These are phyloP conservation scores for Calonectris borealis DNA, from an alignment of 2,113 vertebrate species.

Conservation along the genomic window DNA sequence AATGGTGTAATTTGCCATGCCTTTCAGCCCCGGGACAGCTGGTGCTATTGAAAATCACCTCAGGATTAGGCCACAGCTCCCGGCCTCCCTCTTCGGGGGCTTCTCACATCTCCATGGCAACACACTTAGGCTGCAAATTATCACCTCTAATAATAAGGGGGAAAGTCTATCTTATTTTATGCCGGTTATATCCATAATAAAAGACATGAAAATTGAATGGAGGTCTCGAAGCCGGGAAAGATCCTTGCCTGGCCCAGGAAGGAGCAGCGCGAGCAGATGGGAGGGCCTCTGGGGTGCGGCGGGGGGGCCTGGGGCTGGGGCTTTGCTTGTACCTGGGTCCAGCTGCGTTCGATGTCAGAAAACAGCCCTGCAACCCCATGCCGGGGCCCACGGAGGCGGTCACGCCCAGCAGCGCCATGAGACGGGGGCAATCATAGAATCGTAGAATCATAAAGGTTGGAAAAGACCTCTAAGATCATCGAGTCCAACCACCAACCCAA, in stretches of 20 bases:
- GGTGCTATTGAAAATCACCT: slow-evolving; percentile 80
- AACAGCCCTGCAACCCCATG: background rate
- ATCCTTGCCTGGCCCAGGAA: background rate
- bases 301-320: background rate
- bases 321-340: background rate
- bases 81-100: slow-evolving; percentile 52
- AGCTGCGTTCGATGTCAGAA: background rate
- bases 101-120: slow-evolving; percentile 74
- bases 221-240: background rate
- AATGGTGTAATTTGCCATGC: slow-evolving; percentile 81
- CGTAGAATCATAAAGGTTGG: no score
- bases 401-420: background rate
- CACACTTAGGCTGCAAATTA: slow-evolving; percentile 73
- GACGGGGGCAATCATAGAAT: background rate
- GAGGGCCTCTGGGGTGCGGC: background rate
- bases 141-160: slow-evolving; percentile 74
- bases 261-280: background rate
- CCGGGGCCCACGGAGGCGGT: background rate
- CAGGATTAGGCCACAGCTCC: slow-evolving; percentile 74
- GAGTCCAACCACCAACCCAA: no score
- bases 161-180: slow-evolving; percentile 63
- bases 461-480: no score
- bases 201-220: slow-evolving; percentile 11
- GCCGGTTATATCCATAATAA: slow-evolving; percentile 34
- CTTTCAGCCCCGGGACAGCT: slow-evolving; percentile 81